Evolutionary conservation across 1,140 invertebrate genomes (phyloP).

Genomic region (Drosophila serrata): DNA sequence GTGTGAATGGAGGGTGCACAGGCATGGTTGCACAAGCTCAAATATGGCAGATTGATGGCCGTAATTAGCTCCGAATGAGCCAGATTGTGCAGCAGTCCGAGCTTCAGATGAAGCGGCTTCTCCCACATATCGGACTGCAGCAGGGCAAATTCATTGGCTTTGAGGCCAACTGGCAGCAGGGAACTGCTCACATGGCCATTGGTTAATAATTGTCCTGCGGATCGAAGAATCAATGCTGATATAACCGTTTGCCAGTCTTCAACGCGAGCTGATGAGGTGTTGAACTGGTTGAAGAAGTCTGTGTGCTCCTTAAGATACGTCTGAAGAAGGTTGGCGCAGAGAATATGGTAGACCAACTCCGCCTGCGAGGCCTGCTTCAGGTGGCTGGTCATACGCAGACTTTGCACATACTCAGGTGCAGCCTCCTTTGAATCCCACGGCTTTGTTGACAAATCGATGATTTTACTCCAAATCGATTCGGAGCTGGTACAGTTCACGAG

Average conservation of each 20-base stretch:
- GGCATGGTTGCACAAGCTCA: constrained; percentile 73
- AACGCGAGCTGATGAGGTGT: neutral
- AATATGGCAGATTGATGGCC: constrained; percentile 72
- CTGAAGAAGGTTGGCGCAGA: constrained; percentile 63
- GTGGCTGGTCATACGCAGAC: constrained; percentile 62
- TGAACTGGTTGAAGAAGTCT: constrained; percentile 46
- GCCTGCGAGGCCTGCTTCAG: constrained; percentile 26
- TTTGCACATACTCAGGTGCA: constrained; percentile 36
- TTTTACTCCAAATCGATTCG: constrained; percentile 40
- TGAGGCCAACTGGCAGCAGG: constrained; percentile 24
- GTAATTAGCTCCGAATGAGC: constrained; percentile 20
- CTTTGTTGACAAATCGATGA: constrained; percentile 15
- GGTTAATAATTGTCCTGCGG: constrained; percentile 57
- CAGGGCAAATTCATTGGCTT: constrained; percentile 38
- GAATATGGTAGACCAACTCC: constrained; percentile 58
- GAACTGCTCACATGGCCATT: constrained; percentile 67
- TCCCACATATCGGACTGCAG: constrained; percentile 59
- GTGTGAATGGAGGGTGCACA: constrained; percentile 55
- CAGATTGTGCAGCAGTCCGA: constrained; percentile 61
- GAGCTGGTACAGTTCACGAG: constrained; percentile 6
- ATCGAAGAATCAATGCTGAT: constrained; percentile 61
- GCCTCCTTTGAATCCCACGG: neutral
- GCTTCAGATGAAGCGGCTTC: constrained; percentile 39
- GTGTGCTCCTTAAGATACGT: constrained; percentile 62
- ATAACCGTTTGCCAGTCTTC: constrained; percentile 59